These are phyloP conservation scores for Pangasius larnaudii DNA, from an alignment of 2,797 vertebrate species.

Conservation along the genomic window DNA sequence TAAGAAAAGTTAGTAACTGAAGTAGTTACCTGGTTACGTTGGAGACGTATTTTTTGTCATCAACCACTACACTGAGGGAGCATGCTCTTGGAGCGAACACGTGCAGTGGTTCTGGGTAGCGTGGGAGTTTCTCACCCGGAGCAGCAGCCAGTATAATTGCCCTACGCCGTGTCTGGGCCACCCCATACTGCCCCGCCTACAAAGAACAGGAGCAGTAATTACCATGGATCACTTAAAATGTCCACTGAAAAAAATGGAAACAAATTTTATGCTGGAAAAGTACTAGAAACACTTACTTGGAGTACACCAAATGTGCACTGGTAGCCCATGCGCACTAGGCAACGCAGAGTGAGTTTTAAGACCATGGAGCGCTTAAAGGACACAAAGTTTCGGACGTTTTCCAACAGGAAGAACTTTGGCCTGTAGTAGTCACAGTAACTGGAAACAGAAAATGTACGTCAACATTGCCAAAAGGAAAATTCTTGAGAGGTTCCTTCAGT, in stretches of 20 bases:
- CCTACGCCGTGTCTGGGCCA: slow-evolving; percentile 91
- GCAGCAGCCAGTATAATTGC: slow-evolving; percentile 93
- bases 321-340: slow-evolving; percentile 96
- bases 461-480: background rate
- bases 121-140: slow-evolving; percentile 90
- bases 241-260: background rate
- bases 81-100: slow-evolving; percentile 94
- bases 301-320: slow-evolving; percentile 97
- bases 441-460: slow-evolving; percentile 21
- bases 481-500: background rate
- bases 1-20: background rate
- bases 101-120: slow-evolving; percentile 91
- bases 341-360: slow-evolving; percentile 92
- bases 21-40: slow-evolving; percentile 88
- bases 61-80: slow-evolving; percentile 91
- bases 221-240: background rate
- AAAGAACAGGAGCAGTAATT: background rate
- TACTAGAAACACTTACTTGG: slow-evolving; percentile 77
- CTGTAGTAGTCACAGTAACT: slow-evolving; percentile 99
- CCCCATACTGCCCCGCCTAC: slow-evolving; percentile 94
- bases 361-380: slow-evolving; percentile 98
- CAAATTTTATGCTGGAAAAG: rapidly evolving
- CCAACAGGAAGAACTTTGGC: slow-evolving; percentile 92
- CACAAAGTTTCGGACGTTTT: slow-evolving; percentile 96
- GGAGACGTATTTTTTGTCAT: slow-evolving; percentile 91